phyloP scores from a whole-genome alignment of 2,113 vertebrate species.

The Climacteris rufus region DNA sequence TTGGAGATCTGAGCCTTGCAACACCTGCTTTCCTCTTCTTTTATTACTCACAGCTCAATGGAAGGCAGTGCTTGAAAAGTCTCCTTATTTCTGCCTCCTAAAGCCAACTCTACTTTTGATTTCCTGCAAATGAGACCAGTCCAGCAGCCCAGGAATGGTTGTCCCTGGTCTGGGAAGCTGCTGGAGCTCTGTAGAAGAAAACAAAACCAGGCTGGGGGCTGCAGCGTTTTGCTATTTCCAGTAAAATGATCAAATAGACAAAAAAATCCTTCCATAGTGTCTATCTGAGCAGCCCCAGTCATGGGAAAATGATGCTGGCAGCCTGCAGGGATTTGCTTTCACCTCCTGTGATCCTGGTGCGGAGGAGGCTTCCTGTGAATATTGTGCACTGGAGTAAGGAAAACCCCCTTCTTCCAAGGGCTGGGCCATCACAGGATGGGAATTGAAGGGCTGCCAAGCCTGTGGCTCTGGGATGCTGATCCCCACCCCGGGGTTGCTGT shows the following conservation, averaged over 20 bases:
- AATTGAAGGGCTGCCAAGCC: neutral
- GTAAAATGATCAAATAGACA: neutral
- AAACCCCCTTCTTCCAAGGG: neutral
- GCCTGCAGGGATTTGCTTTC: neutral
- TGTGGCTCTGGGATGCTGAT: neutral
- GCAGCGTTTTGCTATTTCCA: neutral
- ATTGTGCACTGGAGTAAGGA: neutral
- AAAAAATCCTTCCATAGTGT: neutral
- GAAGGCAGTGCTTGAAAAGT: neutral
- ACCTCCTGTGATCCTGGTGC: neutral
- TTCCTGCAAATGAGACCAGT: neutral
- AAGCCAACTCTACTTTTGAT: neutral
- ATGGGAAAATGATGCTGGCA: neutral
- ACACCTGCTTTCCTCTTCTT: neutral
- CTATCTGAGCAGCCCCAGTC: neutral
- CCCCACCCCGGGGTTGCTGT: neutral
- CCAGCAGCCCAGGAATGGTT: neutral
- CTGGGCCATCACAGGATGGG: neutral
- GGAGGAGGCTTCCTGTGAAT: slow-evolving; percentile 10
- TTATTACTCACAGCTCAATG: neutral
- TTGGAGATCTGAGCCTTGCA: neutral
- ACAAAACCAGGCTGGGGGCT: neutral
- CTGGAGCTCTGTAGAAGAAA: neutral
- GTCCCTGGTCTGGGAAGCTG: neutral
- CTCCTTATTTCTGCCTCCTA: neutral